phyloP scores from a whole-genome alignment of 2,888 invertebrate species.

The Parnassius mnemosyne region DNA sequence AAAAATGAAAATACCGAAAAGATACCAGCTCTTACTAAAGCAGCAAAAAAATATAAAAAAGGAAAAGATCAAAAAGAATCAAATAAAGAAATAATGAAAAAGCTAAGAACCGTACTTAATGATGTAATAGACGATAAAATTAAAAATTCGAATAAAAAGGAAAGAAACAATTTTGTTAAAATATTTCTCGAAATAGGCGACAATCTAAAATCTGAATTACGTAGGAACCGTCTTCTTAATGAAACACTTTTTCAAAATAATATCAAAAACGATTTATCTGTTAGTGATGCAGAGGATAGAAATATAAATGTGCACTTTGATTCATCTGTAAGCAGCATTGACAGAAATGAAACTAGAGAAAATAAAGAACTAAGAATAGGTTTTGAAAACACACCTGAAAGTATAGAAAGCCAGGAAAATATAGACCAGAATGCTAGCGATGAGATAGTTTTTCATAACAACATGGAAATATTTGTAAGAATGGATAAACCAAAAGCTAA shows the following conservation, averaged over 20 bases:
- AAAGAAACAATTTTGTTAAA: slow-evolving; percentile 5
- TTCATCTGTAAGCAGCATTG: neutral
- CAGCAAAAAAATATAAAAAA: neutral
- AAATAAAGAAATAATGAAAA: neutral
- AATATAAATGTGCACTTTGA: neutral
- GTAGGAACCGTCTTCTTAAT: neutral
- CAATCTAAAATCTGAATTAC: slow-evolving; percentile 13
- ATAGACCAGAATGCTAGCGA: neutral
- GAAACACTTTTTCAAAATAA: neutral
- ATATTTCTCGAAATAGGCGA: slow-evolving; percentile 16
- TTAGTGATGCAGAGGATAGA: neutral
- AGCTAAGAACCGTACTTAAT: slow-evolving; percentile 6
- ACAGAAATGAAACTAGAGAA: neutral
- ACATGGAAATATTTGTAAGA: slow-evolving; percentile 21
- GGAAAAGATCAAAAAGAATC: slow-evolving; percentile 5
- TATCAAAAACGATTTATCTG: neutral
- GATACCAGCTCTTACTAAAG: slow-evolving; percentile 1
- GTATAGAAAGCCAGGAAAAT: neutral
- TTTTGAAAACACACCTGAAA: neutral
- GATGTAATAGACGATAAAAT: slow-evolving; percentile 7
- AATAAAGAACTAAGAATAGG: neutral
- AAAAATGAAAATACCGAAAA: neutral
- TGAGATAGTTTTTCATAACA: slow-evolving; percentile 17
- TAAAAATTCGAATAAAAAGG: neutral
- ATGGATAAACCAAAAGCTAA: slow-evolving; percentile 8